Percentiles rank a stretch among this genome's conserved stretches.
phyloP scores from a whole-genome alignment of 1,140 invertebrate species.

The Eupeodes corollae region DNA sequence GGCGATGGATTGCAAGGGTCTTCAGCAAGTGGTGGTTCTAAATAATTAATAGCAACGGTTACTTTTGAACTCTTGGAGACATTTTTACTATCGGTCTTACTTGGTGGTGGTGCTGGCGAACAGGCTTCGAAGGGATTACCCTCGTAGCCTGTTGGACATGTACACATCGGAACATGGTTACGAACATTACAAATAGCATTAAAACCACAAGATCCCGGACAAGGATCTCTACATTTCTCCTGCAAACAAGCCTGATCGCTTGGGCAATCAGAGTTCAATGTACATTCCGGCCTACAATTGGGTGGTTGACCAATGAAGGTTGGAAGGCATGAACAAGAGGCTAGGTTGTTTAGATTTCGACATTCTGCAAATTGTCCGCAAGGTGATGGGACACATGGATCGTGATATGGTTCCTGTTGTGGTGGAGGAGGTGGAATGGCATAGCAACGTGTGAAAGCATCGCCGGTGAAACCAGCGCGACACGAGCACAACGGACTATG shows the following conservation, averaged over 20 bases:
- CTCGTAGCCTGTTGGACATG: slow-evolving; percentile 55
- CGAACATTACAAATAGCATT: slow-evolving; percentile 71
- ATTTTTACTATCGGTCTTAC: slow-evolving; percentile 44
- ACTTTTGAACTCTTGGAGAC: slow-evolving; percentile 37
- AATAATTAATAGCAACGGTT: slow-evolving; percentile 24
- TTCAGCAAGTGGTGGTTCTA: slow-evolving; percentile 27
- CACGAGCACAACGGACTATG: slow-evolving; percentile 70
- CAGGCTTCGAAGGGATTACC: slow-evolving; percentile 49
- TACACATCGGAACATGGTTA: slow-evolving; percentile 67
- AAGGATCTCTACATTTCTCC: slow-evolving; percentile 58
- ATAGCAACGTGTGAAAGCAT: slow-evolving; percentile 60
- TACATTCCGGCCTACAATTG: slow-evolving; percentile 61
- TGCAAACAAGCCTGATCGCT: slow-evolving; percentile 50
- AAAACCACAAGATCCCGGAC: slow-evolving; percentile 59
- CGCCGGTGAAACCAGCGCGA: slow-evolving; percentile 61
- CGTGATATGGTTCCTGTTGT: slow-evolving; percentile 13
- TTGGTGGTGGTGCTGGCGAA: slow-evolving; percentile 28
- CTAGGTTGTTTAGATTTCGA: slow-evolving; percentile 49
- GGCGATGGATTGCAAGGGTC: slow-evolving; percentile 37
- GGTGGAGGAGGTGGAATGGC: slow-evolving; percentile 39
- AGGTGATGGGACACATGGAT: slow-evolving; percentile 56
- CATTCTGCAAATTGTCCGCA: slow-evolving; percentile 69
- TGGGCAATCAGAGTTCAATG: slow-evolving; percentile 58
- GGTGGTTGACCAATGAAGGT: slow-evolving; percentile 57
- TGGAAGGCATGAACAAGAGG: slow-evolving; percentile 59